Conservation (phyloP, 2,797 vertebrate genomes). For the Telmatherina bonti region DNA sequence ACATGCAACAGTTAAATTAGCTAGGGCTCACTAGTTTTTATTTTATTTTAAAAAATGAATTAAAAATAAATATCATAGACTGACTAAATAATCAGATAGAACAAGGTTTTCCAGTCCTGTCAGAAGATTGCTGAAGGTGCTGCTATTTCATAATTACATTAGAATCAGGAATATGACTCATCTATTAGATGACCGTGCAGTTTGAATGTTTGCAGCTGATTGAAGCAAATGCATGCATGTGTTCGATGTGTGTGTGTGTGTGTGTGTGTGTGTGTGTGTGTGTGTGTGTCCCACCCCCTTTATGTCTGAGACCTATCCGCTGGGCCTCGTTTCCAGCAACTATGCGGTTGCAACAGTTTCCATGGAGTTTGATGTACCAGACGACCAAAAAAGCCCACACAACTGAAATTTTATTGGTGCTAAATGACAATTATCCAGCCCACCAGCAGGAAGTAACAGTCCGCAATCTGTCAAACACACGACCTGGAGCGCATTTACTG, state of each 20-base stretch:
- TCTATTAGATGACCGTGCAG: constrained; percentile 9
- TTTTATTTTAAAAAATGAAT: too few species aligned
- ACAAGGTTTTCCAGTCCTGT: too few species aligned
- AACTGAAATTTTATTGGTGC: constrained; percentile 72
- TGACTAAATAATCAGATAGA: too few species aligned
- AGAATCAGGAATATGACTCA: not conserved
- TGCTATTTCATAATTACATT: constrained; percentile 15
- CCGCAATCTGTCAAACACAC: constrained; percentile 62
- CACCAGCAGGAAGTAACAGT: constrained; percentile 73
- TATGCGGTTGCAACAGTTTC: constrained; percentile 62
- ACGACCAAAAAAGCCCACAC: constrained; percentile 72
- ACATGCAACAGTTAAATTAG: too few species aligned
- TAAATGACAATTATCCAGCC: constrained; percentile 73
- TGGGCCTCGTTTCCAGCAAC: constrained; percentile 58
- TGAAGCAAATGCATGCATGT: constrained; percentile 17
- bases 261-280: too few species aligned
- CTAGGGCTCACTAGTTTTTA: too few species aligned
- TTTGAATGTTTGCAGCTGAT: constrained; percentile 11
- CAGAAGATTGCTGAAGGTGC: not conserved
- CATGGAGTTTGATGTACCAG: constrained; percentile 58
- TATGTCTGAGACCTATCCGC: constrained; percentile 34
- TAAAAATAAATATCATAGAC: too few species aligned
- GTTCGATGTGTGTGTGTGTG: too few species aligned
- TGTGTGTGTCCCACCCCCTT: too few species aligned
- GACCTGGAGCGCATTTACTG: constrained; percentile 73